Base-by-base conservation (phyloP, 1,140 invertebrate species). In the Achroia grisella region DNA sequence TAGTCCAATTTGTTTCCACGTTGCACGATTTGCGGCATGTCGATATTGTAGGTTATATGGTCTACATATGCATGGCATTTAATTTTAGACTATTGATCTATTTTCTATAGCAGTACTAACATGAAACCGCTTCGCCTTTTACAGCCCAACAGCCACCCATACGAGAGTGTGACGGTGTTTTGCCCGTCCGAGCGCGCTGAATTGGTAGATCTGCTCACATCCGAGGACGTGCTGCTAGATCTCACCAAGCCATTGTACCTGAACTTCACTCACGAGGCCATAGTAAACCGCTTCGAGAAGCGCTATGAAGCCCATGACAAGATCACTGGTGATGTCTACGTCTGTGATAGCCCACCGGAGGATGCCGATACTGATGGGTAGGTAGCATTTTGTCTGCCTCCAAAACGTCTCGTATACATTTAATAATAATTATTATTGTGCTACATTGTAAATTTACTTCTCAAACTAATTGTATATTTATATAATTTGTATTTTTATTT, bases 121-220 rank as follows among this genome's bases (percentile, higher is more conserved):
- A 23, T 23, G 6, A 23, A 23, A 23, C 17, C 6, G 17, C 17
- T 2, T 23, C 17, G 17, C 6, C 27, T 6, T 30, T 73, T 76
- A 39, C 74, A 95, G 93, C 93, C 92, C 14, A 91, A 94, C 77
- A 91, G 90, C 63, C 87, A 79, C 34, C 75, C 92, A 47, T 93
- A 94, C 86, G 93, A 94, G 75, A 94, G 93, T 62, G 91, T 95
- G 61, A 92, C 91, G 43, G 91, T 94, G 46, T 95, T 94, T 81
- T 94, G 93, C 86, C 93, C 93, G 17, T 90, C 89, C 55, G 89
- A 92, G 67, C 88, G 90, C 48, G 82, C 93, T 48, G 91, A 94
- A 37, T 80, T 89, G 56, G 87, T 94, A 55, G 87, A 91, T 58
- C 72, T 93, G 46, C 65, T 95, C 56, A 89, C 89, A 39, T 88